Evolutionary conservation across 2,797 vertebrate genomes (phyloP), one percentile per base, ranked within the genome.

Genomic region (Stomatorhinus walkeri): DNA sequence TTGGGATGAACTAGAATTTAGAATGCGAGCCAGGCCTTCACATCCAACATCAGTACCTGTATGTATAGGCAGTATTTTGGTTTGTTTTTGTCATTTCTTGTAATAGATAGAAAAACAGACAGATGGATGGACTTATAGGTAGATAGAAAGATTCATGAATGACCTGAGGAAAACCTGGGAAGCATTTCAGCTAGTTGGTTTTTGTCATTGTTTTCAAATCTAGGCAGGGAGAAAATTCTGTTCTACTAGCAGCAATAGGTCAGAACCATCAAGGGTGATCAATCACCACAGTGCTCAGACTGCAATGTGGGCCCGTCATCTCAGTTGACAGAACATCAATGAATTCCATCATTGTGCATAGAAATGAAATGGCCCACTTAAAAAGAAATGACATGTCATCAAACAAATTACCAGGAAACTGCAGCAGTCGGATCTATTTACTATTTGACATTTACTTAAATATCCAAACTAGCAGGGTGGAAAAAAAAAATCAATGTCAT

Each of bases 391-490:
- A 94, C 93, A 93, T 90, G 93, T 89, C 90, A 92, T 94, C 92
- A 95, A 94, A 94, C 92, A 95, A 94, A 95, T 92, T 92, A 93
- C 93, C 92, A 92, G 84, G 88, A 92, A 88, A 93, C 81, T 59
- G 92, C 64, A 85, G 90, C 90, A 90, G 84, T 92, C 94, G 94
- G 93, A 95, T 95, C 91, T 91, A 85, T 85, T 52, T 51, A 10
- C 83, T 85, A 12, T 51, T 51, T 24, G 46, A 85, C 83, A 85
- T 85, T 85, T 32, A 85, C 83, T 52, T 49, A 85, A 49, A 85
- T 85, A 49, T 49, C 49, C 83, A 49, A 49, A 49, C 83, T 14
- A 49, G 46, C 14, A 49, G n/a, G 46, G n/a, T n/a, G 89, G 84
- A 68, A 59, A 59, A 68, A 59, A 59, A 89, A 87, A 88, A 87